Conservation (phyloP, 1,140 invertebrate species). For the Zophobas morio region DNA sequence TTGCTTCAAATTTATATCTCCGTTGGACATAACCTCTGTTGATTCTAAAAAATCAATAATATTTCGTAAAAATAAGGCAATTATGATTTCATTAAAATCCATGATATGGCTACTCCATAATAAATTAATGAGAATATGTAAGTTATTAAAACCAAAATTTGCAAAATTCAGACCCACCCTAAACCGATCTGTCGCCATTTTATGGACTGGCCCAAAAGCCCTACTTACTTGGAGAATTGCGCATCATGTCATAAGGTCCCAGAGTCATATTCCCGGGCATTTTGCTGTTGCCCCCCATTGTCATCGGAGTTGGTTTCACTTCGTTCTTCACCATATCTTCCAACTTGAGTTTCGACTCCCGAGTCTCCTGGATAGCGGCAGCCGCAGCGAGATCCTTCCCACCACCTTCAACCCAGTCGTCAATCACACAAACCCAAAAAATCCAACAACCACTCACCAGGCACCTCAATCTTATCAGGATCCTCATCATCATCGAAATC, state of each 20-base stretch:
- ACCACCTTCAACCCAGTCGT: slow-evolving; percentile 74
- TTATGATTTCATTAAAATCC: too few relatives aligned
- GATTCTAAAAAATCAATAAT: too few relatives aligned
- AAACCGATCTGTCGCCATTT: too few relatives aligned
- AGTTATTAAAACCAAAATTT: too few relatives aligned
- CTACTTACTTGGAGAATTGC: slow-evolving; percentile 51
- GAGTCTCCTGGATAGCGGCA: slow-evolving; percentile 70
- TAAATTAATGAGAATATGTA: too few relatives aligned
- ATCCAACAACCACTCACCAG: slow-evolving; percentile 75
- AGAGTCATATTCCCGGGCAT: slow-evolving; percentile 57
- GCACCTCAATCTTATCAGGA: slow-evolving; percentile 91
- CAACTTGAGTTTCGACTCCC: slow-evolving; percentile 60
- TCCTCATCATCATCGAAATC: slow-evolving; percentile 91
- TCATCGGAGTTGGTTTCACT: slow-evolving; percentile 53
- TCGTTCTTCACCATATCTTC: slow-evolving; percentile 55
- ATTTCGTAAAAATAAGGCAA: too few relatives aligned
- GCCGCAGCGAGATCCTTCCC: slow-evolving; percentile 85
- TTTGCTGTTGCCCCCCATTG: slow-evolving; percentile 58
- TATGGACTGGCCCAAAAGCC: too few relatives aligned
- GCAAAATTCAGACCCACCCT: too few relatives aligned
- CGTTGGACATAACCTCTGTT: too few relatives aligned
- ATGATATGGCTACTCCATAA: too few relatives aligned
- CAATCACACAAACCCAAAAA: slow-evolving; percentile 45
- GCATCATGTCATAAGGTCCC: slow-evolving; percentile 61
- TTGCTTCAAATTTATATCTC: too few relatives aligned